Conservation (phyloP, 2,888 invertebrate species). For the Tetragonula carbonaria region DNA sequence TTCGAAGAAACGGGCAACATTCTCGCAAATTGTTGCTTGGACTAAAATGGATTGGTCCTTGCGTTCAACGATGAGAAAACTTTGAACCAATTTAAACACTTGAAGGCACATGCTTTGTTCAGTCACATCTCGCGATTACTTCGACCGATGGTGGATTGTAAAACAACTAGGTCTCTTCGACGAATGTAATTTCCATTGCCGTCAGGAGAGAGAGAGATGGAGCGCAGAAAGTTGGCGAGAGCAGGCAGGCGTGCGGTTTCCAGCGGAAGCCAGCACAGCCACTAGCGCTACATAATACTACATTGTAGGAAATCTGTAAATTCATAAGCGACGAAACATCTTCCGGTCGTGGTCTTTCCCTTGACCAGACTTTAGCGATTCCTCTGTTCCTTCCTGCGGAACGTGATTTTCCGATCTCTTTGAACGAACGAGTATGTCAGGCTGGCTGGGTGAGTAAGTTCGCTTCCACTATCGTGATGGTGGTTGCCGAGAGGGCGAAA, state of each 20-base stretch:
- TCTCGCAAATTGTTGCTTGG: no score
- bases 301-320: constrained; percentile 39
- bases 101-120: neutral
- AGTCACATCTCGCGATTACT: neutral
- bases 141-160: constrained; percentile 35
- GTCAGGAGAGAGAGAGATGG: neutral
- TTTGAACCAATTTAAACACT: neutral
- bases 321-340: constrained; percentile 49
- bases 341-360: constrained; percentile 11
- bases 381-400: neutral
- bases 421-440: neutral
- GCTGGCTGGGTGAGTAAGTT: constrained; percentile 22
- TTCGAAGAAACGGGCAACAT: no score
- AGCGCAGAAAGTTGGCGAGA: constrained; percentile 17
- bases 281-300: constrained; percentile 11
- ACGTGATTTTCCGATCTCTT: constrained; percentile 39
- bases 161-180: constrained; percentile 38
- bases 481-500: neutral
- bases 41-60: neutral
- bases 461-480: neutral
- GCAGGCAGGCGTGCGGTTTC: constrained; percentile 46
- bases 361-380: neutral
- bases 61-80: neutral
- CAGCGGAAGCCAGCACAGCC: constrained; percentile 20
- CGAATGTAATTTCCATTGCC: constrained; percentile 56